Evolutionary conservation across 2,113 vertebrate genomes (phyloP).

Genomic region (Leptocoma aspasia): DNA sequence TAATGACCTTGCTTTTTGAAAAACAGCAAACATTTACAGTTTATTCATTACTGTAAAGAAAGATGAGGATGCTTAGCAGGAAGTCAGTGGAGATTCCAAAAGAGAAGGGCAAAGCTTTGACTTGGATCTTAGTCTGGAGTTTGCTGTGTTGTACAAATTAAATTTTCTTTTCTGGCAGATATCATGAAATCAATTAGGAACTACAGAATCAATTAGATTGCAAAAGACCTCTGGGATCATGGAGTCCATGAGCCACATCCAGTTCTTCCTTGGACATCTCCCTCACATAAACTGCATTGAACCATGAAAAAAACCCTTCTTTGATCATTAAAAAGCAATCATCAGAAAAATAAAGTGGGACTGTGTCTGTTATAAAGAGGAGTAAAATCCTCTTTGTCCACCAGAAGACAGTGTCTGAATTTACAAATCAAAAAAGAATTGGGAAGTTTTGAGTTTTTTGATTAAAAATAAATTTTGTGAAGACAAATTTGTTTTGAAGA

Average conservation of each 20-base stretch:
- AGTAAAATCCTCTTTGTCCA: background rate
- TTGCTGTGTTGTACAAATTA: background rate
- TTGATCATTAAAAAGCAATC: background rate
- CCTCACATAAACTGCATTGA: background rate
- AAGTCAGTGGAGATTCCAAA: background rate
- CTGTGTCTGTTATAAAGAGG: background rate
- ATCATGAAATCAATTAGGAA: background rate
- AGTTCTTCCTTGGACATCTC: background rate
- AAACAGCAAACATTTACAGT: background rate
- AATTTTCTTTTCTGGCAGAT: background rate
- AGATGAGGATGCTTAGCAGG: background rate
- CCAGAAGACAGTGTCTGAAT: background rate
- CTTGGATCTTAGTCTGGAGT: background rate
- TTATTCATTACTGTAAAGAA: background rate
- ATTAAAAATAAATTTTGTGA: background rate
- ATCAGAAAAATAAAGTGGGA: background rate
- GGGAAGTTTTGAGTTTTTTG: fast-evolving
- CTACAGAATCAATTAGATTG: background rate
- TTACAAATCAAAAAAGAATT: background rate
- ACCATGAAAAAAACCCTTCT: background rate
- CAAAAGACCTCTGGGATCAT: background rate
- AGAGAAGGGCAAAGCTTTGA: background rate
- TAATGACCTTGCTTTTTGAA: background rate
- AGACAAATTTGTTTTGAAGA: background rate
- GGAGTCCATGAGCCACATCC: background rate